A percentile compares a stretch with the other conserved stretches of the same genome.
phyloP scores from a whole-genome alignment of 2,797 vertebrate genomes.

The Eulemur coronatus region DNA sequence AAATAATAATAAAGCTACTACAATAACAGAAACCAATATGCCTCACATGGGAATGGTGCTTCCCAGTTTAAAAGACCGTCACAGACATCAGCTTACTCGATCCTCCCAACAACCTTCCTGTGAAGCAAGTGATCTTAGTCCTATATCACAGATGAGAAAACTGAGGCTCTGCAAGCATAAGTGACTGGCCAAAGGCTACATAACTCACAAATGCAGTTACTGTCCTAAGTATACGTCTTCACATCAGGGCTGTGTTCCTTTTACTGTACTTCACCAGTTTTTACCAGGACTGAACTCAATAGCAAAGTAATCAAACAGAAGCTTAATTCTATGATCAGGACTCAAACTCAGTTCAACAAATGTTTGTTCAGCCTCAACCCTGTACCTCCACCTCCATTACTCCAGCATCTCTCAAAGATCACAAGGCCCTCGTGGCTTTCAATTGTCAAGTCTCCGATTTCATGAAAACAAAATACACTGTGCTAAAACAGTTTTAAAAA shows the following conservation, averaged over 20 bases:
- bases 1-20: neutral
- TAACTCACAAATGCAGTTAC: neutral
- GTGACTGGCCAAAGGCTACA: neutral
- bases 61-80: neutral
- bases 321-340: neutral
- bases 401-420: neutral
- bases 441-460: neutral
- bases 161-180: neutral
- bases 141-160: neutral
- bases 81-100: neutral
- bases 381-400: neutral
- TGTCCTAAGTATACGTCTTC: neutral
- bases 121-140: neutral
- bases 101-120: neutral
- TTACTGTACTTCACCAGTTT: neutral
- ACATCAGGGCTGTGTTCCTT: neutral
- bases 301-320: neutral
- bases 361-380: neutral
- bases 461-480: conserved; percentile 12
- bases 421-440: neutral
- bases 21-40: neutral
- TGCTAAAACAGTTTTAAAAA: neutral
- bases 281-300: neutral
- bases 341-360: neutral
- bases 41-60: neutral